phyloP scores from a whole-genome alignment of 2,797 vertebrate genomes.

The Gadopsis marmoratus region DNA sequence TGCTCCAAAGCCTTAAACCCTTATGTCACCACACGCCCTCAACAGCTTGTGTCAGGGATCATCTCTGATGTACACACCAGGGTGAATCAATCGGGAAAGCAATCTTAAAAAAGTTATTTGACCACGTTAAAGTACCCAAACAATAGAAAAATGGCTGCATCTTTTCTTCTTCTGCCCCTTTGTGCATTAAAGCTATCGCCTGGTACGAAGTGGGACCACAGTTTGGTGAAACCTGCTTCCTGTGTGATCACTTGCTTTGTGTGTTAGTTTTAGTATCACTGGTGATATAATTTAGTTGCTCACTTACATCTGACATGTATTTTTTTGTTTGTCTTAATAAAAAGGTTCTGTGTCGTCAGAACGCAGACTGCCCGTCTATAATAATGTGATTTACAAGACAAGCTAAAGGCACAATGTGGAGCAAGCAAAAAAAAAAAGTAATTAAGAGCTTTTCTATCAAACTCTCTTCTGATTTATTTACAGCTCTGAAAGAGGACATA shows the following conservation, averaged over 20 bases:
- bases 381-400: not conserved
- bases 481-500: slow-evolving; percentile 2
- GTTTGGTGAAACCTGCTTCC: not conserved
- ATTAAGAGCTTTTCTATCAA: not conserved
- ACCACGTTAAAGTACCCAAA: not conserved
- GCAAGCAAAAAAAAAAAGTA: not conserved
- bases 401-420: not conserved
- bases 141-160: not conserved
- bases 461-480: not conserved
- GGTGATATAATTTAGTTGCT: not conserved
- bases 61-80: slow-evolving; percentile 50
- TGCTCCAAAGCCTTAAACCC: slow-evolving; percentile 67
- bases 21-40: slow-evolving; percentile 49
- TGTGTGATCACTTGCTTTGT: not conserved
- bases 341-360: not conserved
- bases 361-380: not conserved
- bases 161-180: not conserved
- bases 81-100: slow-evolving; percentile 23
- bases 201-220: too few species aligned
- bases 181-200: not conserved
- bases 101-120: not conserved
- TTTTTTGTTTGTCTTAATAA: too few species aligned
- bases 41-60: slow-evolving; percentile 69
- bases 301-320: not conserved
- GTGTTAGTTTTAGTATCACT: not conserved